Evolutionary conservation across 2,888 invertebrate species (phyloP).

Genomic region (Allophyes oxyacanthae): DNA sequence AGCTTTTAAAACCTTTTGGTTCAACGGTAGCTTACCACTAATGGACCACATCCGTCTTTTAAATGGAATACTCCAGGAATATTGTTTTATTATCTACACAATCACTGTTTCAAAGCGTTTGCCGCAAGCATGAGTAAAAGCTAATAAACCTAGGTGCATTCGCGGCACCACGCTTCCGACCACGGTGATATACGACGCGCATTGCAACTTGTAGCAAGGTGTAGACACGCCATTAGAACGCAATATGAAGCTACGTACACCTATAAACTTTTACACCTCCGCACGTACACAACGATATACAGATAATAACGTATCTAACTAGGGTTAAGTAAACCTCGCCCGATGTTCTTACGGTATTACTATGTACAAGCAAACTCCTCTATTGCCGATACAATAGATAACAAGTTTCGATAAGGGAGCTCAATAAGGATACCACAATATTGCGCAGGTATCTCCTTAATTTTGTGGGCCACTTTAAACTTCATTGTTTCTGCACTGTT

Average conservation of each 20-base stretch:
- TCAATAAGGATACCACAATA: constrained; percentile 55
- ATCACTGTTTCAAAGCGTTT: constrained; percentile 22
- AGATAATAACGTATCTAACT: constrained; percentile 49
- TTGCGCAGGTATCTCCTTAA: constrained; percentile 49
- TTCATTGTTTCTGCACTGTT: constrained; percentile 26
- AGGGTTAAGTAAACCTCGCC: constrained; percentile 50
- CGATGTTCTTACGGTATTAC: constrained; percentile 45
- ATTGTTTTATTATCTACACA: constrained; percentile 36
- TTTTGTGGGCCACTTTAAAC: constrained; percentile 51
- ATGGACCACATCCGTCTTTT: neutral
- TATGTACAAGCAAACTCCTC: constrained; percentile 51
- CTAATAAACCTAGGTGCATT: constrained; percentile 38
- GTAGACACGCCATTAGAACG: constrained; percentile 44
- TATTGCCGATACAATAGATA: constrained; percentile 57
- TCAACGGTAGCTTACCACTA: no score
- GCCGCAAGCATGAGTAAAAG: constrained; percentile 21
- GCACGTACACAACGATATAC: constrained; percentile 42
- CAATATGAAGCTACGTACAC: constrained; percentile 41
- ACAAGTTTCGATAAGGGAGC: constrained; percentile 49
- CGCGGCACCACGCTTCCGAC: constrained; percentile 8
- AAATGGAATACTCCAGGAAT: constrained; percentile 10
- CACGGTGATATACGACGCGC: constrained; percentile 14
- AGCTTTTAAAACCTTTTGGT: no score
- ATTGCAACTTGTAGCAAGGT: constrained; percentile 17
- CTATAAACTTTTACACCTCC: constrained; percentile 49